phyloP scores from a whole-genome alignment of 2,797 vertebrate genomes.

The Poeciliopsis gracilis region DNA sequence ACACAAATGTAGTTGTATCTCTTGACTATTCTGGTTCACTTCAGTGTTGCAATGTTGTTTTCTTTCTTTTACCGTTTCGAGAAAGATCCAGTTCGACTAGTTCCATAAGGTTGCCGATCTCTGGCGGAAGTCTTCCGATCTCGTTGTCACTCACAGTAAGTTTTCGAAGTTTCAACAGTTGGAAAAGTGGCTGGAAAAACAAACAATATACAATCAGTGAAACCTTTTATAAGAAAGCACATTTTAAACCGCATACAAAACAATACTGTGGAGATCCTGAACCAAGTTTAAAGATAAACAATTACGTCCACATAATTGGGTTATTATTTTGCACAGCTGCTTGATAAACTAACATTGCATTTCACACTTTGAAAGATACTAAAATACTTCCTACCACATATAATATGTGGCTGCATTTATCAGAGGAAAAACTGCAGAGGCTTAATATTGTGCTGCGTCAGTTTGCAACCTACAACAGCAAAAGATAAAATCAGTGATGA shows the following conservation, averaged over 20 bases:
- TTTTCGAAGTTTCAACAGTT: conserved; percentile 94
- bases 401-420: not conserved
- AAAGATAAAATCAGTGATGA: not conserved
- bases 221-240: not conserved
- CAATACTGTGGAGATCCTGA: not conserved
- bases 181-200: conserved; percentile 91
- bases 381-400: not conserved
- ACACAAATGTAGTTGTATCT: not conserved
- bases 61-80: conserved; percentile 87
- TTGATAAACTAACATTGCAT: not conserved
- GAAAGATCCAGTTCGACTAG: conserved; percentile 97
- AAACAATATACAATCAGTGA: conserved; percentile 9
- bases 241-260: not conserved
- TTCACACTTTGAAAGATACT: not conserved
- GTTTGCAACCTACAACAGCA: not conserved
- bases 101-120: conserved; percentile 98
- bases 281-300: not conserved
- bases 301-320: not conserved
- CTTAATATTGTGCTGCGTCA: not conserved
- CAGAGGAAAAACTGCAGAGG: not conserved
- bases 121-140: conserved; percentile 94
- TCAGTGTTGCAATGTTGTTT: not conserved
- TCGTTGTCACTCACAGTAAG: conserved; percentile 98
- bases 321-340: not conserved
- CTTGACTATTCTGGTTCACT: not conserved